Percentiles rank a stretch among this genome's conserved stretches.
Evolutionary conservation across 2,113 vertebrate genomes (phyloP).

Genomic region (Budorcas taxicolor): DNA sequence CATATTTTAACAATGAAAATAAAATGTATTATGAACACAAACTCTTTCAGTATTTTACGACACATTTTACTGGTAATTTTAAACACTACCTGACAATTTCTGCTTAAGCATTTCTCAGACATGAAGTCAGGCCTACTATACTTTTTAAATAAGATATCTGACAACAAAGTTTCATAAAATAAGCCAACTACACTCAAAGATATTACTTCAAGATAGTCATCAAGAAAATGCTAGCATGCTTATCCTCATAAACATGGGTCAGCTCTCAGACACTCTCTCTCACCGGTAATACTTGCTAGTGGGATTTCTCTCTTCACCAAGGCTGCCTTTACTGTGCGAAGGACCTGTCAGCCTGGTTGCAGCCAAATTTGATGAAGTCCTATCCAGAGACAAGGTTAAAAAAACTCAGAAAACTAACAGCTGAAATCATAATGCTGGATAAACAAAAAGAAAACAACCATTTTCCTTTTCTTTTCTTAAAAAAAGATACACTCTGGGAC

Average conservation of each 20-base stretch:
- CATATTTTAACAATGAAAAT: constrained; percentile 17
- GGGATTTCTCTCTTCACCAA: constrained; percentile 84
- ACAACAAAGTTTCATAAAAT: constrained; percentile 1
- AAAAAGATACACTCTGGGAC: neutral
- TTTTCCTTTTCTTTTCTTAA: constrained; percentile 33
- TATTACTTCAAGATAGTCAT: constrained; percentile 18
- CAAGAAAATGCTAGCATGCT: constrained; percentile 1
- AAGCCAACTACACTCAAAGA: neutral
- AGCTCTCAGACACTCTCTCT: constrained; percentile 66
- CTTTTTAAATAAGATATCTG: constrained; percentile 33
- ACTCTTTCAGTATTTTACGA: neutral
- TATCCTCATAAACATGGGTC: neutral
- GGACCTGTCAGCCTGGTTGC: constrained; percentile 82
- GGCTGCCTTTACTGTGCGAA: constrained; percentile 84
- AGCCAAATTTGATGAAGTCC: constrained; percentile 83
- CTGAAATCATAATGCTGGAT: constrained; percentile 28
- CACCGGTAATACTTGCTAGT: constrained; percentile 86
- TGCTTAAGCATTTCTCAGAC: neutral
- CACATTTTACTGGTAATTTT: constrained; percentile 22
- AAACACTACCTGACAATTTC: neutral
- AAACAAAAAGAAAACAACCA: neutral
- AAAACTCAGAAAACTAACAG: constrained; percentile 52
- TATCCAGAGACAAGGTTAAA: constrained; percentile 73
- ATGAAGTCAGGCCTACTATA: neutral
- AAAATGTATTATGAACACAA: constrained; percentile 21